phyloP scores from a whole-genome alignment of 2,888 invertebrate species.

The Limulus polyphemus region DNA sequence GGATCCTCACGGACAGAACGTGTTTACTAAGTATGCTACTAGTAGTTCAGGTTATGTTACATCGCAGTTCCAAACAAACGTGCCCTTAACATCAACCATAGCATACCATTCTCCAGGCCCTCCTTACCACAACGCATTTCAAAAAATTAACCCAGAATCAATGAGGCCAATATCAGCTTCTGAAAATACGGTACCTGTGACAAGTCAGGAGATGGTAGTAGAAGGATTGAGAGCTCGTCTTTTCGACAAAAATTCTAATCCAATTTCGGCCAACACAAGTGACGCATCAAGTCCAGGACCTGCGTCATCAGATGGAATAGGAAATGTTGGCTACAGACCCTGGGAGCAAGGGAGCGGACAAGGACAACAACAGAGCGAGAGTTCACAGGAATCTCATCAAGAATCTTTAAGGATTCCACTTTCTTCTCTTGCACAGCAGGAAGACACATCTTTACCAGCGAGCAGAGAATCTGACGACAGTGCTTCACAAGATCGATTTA shows the following conservation, averaged over 20 bases:
- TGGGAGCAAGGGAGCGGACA: constrained; percentile 20
- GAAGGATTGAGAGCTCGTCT: constrained; percentile 24
- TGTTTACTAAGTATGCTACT: no score
- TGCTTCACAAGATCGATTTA: constrained; percentile 12
- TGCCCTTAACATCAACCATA: no score
- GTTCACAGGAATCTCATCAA: constrained; percentile 15
- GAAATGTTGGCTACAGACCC: constrained; percentile 20
- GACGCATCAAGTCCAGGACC: constrained; percentile 5
- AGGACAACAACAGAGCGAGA: neutral
- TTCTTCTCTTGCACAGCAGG: no score
- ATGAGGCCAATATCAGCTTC: no score
- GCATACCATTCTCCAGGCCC: no score
- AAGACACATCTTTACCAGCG: neutral
- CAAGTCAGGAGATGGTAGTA: no score
- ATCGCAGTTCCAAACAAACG: no score
- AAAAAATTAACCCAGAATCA: no score
- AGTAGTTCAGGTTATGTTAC: no score
- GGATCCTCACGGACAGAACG: no score
- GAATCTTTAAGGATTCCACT: constrained; percentile 8
- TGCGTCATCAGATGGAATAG: constrained; percentile 6
- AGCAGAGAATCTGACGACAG: constrained; percentile 12
- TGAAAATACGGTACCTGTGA: no score
- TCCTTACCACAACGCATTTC: no score
- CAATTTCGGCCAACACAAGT: neutral
- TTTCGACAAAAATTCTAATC: constrained; percentile 19